Percentiles rank a stretch among this genome's conserved stretches.
Evolutionary conservation across 2,113 vertebrate species (phyloP).

Genomic region (Amphiprion percula): DNA sequence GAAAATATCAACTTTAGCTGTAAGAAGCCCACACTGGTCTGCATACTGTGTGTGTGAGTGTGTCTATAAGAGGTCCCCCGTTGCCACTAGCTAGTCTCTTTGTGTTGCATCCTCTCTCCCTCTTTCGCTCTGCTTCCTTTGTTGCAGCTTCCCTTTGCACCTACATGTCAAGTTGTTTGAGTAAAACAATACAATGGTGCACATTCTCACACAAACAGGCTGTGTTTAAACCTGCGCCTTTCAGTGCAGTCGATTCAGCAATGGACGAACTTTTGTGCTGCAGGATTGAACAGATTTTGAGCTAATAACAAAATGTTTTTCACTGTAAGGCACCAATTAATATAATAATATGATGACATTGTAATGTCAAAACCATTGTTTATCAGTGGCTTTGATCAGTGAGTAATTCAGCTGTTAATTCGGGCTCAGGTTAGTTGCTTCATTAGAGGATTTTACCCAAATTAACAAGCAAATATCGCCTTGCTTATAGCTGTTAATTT

Average conservation of each 20-base stretch:
- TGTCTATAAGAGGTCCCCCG: constrained; percentile 15
- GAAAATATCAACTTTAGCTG: neutral
- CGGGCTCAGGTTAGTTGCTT: neutral
- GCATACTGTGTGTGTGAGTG: neutral
- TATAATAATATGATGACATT: neutral
- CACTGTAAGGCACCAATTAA: neutral
- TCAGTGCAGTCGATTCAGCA: neutral
- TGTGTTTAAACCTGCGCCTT: constrained; percentile 1
- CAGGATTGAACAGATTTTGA: neutral
- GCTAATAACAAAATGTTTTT: constrained; percentile 6
- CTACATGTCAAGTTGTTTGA: constrained; percentile 58
- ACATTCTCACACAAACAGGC: constrained; percentile 11
- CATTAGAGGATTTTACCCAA: neutral
- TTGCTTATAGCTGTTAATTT: neutral
- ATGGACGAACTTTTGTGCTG: neutral
- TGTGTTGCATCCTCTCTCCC: constrained; percentile 41
- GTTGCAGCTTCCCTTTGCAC: constrained; percentile 62
- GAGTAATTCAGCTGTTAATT: neutral
- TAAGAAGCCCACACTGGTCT: neutral
- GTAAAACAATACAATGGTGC: constrained; percentile 39
- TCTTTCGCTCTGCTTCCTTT: constrained; percentile 50
- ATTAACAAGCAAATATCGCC: neutral
- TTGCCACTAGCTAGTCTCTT: constrained; percentile 47
- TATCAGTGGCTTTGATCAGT: constrained; percentile 13
- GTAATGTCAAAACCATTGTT: neutral